A percentile compares a stretch with the other conserved stretches of the same genome.
phyloP scores from a whole-genome alignment of 2,113 vertebrate genomes.

The Dendrocopos noguchii region DNA sequence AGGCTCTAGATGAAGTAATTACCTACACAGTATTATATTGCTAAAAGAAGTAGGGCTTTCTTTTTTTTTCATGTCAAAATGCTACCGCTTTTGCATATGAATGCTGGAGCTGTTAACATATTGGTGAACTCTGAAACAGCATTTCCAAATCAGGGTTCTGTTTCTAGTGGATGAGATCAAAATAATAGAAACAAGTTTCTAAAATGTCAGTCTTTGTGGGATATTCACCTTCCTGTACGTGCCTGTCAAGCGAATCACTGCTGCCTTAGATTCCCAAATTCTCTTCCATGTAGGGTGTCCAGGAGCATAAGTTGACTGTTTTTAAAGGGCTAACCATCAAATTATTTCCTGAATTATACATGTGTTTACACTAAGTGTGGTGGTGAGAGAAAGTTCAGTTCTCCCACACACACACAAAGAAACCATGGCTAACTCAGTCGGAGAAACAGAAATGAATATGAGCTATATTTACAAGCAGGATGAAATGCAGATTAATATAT shows the following conservation, averaged over 20 bases:
- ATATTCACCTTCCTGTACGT: background rate
- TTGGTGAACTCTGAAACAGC: background rate
- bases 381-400: too few species aligned
- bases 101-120: background rate
- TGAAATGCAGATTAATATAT: too few species aligned
- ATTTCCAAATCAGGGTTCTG: background rate
- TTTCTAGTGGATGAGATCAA: background rate
- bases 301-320: background rate
- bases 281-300: background rate
- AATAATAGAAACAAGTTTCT: background rate
- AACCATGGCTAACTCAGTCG: too few species aligned
- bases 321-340: background rate
- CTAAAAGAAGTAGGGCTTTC: background rate
- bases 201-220: background rate
- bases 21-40: background rate
- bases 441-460: too few species aligned
- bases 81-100: background rate
- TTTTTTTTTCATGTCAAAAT: background rate
- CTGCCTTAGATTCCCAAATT: background rate
- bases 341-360: constrained; percentile 1
- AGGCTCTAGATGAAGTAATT: constrained; percentile 29
- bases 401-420: too few species aligned
- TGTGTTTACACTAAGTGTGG: background rate
- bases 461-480: too few species aligned
- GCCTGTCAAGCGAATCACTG: background rate